Evolutionary conservation across 2,113 vertebrate genomes (phyloP).

Genomic region (Pseudopipra pipra): DNA sequence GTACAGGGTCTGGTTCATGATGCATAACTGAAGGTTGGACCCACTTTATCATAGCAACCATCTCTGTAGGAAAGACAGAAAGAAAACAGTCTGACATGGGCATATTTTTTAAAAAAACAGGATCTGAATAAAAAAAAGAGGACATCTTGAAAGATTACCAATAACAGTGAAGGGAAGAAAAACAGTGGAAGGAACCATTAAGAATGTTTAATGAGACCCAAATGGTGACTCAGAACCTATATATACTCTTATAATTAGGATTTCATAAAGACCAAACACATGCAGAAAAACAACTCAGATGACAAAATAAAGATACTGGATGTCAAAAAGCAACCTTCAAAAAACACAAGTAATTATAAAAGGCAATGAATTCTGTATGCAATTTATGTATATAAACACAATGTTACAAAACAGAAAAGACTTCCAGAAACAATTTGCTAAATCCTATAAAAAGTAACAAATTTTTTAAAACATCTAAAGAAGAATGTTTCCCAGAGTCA

Average conservation of each 20-base stretch:
- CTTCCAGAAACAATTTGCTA: neutral
- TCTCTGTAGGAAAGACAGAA: neutral
- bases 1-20: neutral
- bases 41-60: neutral
- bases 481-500: neutral
- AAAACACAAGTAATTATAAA: neutral
- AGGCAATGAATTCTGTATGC: neutral
- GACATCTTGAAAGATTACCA: neutral
- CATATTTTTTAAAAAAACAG: neutral
- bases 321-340: neutral
- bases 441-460: neutral
- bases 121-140: neutral
- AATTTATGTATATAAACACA: neutral
- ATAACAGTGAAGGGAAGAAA: neutral
- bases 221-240: neutral
- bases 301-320: neutral
- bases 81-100: neutral
- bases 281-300: neutral
- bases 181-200: neutral
- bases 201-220: neutral
- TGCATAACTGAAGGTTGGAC: neutral
- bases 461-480: neutral
- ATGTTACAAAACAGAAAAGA: neutral
- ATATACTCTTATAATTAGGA: neutral
- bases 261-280: neutral